Evolutionary conservation across 2,113 vertebrate genomes (phyloP).

Genomic region (Macaca fascicularis): T2T-MFA8v1.1 NC_088387.1:116256001-116256500

Average conservation of each 20-base stretch:
- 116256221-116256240: background rate
- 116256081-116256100: background rate
- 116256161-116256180: no score
- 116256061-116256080: background rate
- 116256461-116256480: background rate
- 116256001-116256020: background rate
- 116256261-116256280: background rate
- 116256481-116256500: background rate
- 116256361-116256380: background rate
- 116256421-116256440: no score
- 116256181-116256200: background rate
- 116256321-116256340: background rate
- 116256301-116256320: background rate
- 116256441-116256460: background rate
- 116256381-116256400: background rate
- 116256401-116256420: background rate
- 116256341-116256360: background rate
- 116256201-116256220: background rate
- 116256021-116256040: no score
- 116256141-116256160: background rate
- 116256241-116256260: background rate
- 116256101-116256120: background rate
- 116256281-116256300: background rate
- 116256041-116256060: background rate
- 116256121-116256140: rapidly evolving